Evolutionary conservation across 2,113 vertebrate genomes (phyloP), one percentile per base, ranked within the genome.

Genomic region (rabbit (Oryctolagus cuniculus)): DNA sequence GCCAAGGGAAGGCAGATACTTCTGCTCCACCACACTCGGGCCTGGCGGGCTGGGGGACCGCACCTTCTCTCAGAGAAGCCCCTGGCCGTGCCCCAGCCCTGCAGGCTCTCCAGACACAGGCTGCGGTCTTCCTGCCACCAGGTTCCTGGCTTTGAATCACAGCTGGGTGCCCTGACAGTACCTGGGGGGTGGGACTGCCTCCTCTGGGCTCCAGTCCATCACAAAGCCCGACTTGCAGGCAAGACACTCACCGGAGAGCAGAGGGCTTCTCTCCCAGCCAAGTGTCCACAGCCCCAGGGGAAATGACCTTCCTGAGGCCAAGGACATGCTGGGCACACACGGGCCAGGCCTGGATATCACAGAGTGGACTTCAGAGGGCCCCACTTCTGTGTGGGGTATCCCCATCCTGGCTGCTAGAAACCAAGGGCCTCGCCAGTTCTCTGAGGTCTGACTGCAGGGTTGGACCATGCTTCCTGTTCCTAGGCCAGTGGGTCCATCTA

Each of bases 391-490:
- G 21, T 61, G 27, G 17, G 31, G 16, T 34, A 5, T 55, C 24
- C 58, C 36, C 34, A 25, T 80, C 31, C 69, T 31, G 92, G 58
- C 58, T 79, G 44, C 75, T 51, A 85, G 36, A 97, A 96, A 95
- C 27, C 12, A 93, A 64, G 67, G 89, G 34, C 29, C 77, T 31
- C 34, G 34, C 24, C 0, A 44, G 78, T 90, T 95, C 95, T 63
- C 70, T 53, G 73, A 78, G 55, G 53, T 73, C 55, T 49, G 86
- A 72, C 58, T 80, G 36, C 77, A 86, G 82, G 34, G 21, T 95
- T 95, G 95, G 93, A 93, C 77, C 92, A 91, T 89, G 95, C 92
- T 93, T 95, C 80, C 85, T 90, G 34, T 70, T 90, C 75, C 88
- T 72, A 61, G 69, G 72, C 29, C 27, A 22, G 64, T 2, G 77